phyloP scores from a whole-genome alignment of 1,140 invertebrate genomes.

The Nylanderia fulva region DNA sequence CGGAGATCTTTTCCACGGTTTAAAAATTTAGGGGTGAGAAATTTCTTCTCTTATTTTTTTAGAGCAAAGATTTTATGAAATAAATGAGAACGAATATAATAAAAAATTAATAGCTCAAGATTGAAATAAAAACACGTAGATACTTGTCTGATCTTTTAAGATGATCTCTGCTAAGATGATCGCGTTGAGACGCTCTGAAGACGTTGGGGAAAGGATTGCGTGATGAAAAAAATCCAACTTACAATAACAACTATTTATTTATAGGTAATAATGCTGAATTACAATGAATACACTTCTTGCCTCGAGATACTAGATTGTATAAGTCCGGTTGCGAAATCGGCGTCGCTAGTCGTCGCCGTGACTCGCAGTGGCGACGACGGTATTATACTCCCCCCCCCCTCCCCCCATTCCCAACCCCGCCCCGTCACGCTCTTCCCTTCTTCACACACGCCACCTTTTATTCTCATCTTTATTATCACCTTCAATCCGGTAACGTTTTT shows the following conservation, averaged over 20 bases:
- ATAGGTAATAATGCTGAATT: conserved; percentile 86
- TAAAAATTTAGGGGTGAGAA: conserved; percentile 4
- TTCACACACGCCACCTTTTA: not conserved
- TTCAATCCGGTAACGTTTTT: not conserved
- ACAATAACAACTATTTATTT: conserved; percentile 87
- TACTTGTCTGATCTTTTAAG: too few species aligned
- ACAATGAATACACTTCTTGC: conserved; percentile 86
- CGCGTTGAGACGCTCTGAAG: not conserved
- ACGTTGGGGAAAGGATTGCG: not conserved
- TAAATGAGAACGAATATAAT: too few species aligned
- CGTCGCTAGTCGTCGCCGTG: conserved; percentile 76
- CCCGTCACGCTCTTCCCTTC: conserved; percentile 6
- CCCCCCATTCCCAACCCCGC: conserved; percentile 44
- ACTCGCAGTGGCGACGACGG: conserved; percentile 65
- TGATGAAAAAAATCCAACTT: conserved; percentile 59
- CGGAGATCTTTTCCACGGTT: not conserved
- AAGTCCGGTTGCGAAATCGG: conserved; percentile 80
- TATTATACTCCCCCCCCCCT: not conserved
- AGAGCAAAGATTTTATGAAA: not conserved
- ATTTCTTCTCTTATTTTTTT: not conserved
- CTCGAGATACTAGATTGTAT: conserved; percentile 84
- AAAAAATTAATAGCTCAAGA: not conserved
- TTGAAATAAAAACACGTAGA: not conserved
- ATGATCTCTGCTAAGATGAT: too few species aligned
- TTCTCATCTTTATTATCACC: not conserved